Evolutionary conservation across 2,888 invertebrate genomes (phyloP), one percentile per base, ranked within the genome.

Genomic region (Mongoloraphidia duomilia): DNA sequence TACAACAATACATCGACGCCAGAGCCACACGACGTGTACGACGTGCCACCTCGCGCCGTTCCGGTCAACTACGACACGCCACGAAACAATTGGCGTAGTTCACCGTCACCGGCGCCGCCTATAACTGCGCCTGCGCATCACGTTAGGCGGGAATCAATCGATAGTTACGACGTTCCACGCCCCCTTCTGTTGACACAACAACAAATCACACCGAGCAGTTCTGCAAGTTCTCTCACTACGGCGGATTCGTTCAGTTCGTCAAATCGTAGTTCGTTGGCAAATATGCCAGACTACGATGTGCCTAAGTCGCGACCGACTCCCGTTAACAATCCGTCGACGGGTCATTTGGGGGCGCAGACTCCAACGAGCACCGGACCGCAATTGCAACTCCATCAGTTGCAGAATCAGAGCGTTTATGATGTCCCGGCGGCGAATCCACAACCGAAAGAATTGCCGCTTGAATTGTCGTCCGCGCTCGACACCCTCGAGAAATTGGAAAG

Each of bases 381-480:
- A 46, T 53, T 63, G 43, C 56, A 62, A 34, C 53, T 62, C 26
- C 61, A 60, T 51, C 58, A 59, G 9, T 56, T 63, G 37, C 60
- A 58, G 12, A 55, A 56, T 47, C 61, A 63, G 39, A 70, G 74
- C 54, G 69, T 74, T 52, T 82, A 82, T 62, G 82, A 82, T 59
- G 75, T 80, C 45, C 79, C 80, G 3, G 66, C 75, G 34, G 57
- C 65, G 3, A 59, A 59, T 48, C 63, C 64, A 34, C 59, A 61
- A 43, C 60, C 66, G 9, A 80, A 79, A 66, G 80, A 82, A 60
- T 69, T 89, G 52, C 84, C 84, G 1, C 63, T 88, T 55, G 84
- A 86, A 61, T 69, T 85, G 54, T 77, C 77, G 57, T 82, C 86
- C 34, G 88, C 88, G 0, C 68, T 87, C 57, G 85, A 88, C 58